phyloP scores from a whole-genome alignment of 2,888 invertebrate species.

The Adelognathus sp. region DNA sequence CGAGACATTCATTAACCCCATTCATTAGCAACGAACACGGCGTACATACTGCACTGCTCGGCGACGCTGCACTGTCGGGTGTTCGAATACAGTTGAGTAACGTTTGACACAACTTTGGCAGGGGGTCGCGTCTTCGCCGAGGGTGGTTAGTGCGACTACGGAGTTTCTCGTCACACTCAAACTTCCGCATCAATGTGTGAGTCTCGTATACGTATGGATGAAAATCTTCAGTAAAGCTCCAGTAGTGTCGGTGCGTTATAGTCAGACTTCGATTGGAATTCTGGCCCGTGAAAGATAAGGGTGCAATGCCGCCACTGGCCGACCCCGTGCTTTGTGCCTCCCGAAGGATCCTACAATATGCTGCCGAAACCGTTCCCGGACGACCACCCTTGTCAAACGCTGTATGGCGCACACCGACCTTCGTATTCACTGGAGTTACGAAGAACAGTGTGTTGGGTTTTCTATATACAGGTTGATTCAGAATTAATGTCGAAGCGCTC shows the following conservation, averaged over 20 bases:
- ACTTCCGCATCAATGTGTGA: constrained; percentile 11
- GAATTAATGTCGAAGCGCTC: too few species aligned
- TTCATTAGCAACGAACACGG: constrained; percentile 66
- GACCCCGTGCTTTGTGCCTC: constrained; percentile 56
- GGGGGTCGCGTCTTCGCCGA: constrained; percentile 15
- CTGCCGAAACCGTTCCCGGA: constrained; percentile 58
- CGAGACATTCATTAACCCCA: constrained; percentile 71
- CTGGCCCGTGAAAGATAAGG: constrained; percentile 76
- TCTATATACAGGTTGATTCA: constrained; percentile 28
- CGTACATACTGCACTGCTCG: background rate
- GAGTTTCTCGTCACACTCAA: background rate
- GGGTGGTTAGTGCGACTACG: background rate
- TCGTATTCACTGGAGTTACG: constrained; percentile 2
- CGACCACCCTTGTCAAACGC: constrained; percentile 45
- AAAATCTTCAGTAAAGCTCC: background rate
- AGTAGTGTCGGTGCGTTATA: constrained; percentile 47
- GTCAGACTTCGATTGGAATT: constrained; percentile 71
- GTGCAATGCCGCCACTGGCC: constrained; percentile 57
- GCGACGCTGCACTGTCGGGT: background rate
- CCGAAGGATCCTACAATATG: constrained; percentile 70
- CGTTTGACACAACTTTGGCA: constrained; percentile 31
- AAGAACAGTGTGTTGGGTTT: constrained; percentile 15
- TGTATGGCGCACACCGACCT: constrained; percentile 20
- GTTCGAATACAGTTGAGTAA: constrained; percentile 10
- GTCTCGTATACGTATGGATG: background rate